Evolutionary conservation across 2,888 invertebrate species (phyloP), one percentile per base, ranked within the genome.

Genomic region (Tinea pellionella): DNA sequence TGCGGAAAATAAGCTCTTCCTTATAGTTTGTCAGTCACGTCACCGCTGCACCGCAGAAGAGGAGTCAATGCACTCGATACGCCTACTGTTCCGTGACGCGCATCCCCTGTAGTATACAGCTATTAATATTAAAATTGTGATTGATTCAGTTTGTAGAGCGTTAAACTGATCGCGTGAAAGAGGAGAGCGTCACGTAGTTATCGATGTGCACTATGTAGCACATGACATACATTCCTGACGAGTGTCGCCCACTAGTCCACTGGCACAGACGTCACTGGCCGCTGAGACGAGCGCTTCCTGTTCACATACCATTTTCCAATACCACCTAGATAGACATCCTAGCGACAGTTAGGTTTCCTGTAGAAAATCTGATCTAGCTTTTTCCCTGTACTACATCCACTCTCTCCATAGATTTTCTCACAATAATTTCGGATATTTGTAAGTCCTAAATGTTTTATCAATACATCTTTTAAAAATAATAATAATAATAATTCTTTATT

Each of bases 101-200:
- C 59, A 37, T 37, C 59, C 12, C 12, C 18, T 13, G 24, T n/a
- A 19, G 29, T 11, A 42, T 16, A 24, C 13, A 30, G 61, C 41
- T 67, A 77, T 79, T 66, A 77, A 80, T 80, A 80, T 80, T 74
- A 69, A 69, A 69, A 68, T 41, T 47, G 47, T 29, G 74, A 77
- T 77, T 72, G 78, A 79, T 74, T 75, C 70, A 74, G 74, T 86
- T 84, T 84, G 77, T 86, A 83, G 86, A 85, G 85, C 86, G 79
- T 83, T 78, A 51, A 76, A 80, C 75, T 67, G 70, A 71, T 73
- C 69, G 73, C 80, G 83, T 78, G 85, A 86, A 84, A 59, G 59
- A 13, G 24, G 59, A 42, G 77, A 74, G 72, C 73, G 75, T 74
- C 74, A 72, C 71, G 74, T 64, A 64, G 64, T 65, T 62, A 63